These are phyloP conservation scores for Echeneis naucrates DNA, from an alignment of 2,797 vertebrate species.

Conservation along the genomic window DNA sequence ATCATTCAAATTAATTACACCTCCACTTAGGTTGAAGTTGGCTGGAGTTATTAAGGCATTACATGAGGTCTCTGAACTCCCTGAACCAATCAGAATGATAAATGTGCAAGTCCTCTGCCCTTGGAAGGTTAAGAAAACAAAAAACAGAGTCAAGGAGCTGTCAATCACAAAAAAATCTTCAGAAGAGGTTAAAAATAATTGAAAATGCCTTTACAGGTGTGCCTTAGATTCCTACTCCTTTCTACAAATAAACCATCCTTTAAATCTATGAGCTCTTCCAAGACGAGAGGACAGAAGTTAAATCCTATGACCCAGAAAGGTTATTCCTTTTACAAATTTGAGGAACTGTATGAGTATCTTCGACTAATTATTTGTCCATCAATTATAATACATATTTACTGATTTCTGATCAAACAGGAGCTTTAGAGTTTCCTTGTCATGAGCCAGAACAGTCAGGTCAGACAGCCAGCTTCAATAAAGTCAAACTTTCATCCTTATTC, in stretches of 20 bases:
- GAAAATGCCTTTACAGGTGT: background rate
- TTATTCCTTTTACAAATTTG: background rate
- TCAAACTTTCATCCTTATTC: conserved; percentile 11
- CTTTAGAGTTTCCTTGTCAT: background rate
- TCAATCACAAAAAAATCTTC: background rate
- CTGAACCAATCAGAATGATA: conserved; percentile 1
- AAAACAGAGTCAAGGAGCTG: background rate
- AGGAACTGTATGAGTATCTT: background rate
- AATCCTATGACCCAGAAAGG: background rate
- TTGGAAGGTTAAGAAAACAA: background rate
- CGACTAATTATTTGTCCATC: no score
- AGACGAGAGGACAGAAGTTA: background rate
- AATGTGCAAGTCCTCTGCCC: background rate
- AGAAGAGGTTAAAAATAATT: background rate
- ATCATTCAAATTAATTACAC: background rate
- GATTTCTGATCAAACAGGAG: background rate
- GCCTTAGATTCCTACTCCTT: no score
- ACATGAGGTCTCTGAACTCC: background rate
- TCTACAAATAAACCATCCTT: background rate
- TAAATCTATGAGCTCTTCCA: background rate
- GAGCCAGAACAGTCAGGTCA: no score
- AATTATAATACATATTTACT: background rate
- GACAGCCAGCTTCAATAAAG: background rate
- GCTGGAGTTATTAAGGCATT: background rate
- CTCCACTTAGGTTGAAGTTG: background rate